Percentiles rank a stretch among this genome's conserved stretches.
Evolutionary conservation across 2,888 invertebrate genomes (phyloP).

Genomic region (Geophilus truncorum): DNA sequence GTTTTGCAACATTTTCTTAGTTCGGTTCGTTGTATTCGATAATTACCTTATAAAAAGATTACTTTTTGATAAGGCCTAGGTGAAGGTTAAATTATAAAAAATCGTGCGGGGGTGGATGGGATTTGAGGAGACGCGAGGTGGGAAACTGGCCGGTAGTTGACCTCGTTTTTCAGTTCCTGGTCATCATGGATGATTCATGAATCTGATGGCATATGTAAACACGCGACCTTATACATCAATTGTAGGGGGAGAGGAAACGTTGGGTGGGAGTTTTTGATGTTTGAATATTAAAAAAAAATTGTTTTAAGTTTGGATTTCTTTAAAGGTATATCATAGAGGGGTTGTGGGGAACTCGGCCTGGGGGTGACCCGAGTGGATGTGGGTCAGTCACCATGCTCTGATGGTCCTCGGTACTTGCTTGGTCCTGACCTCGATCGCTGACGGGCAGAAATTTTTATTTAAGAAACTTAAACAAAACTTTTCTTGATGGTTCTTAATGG

Average conservation of each 20-base stretch:
- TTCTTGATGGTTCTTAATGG: background rate
- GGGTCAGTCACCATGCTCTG: conserved; percentile 21
- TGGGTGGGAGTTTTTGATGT: background rate
- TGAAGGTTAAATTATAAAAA: background rate
- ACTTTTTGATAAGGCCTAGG: background rate
- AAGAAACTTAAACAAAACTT: background rate
- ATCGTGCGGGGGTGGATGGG: background rate
- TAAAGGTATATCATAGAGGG: background rate
- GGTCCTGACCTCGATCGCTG: conserved; percentile 21
- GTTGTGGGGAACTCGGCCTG: conserved; percentile 24
- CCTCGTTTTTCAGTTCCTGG: conserved; percentile 24
- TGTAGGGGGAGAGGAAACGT: background rate
- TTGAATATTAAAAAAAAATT: background rate
- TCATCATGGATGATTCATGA: conserved; percentile 24
- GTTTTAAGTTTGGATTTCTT: background rate
- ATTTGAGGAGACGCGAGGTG: background rate
- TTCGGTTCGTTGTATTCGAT: background rate
- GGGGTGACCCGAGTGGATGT: conserved; percentile 13
- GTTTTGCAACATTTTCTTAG: background rate
- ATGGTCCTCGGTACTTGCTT: background rate
- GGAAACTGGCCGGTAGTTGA: conserved; percentile 22
- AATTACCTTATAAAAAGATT: background rate
- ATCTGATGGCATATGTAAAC: background rate
- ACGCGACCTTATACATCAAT: background rate
- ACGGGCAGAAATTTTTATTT: conserved; percentile 9